Evolutionary conservation across 2,888 invertebrate genomes (phyloP), one percentile per base, ranked within the genome.

Genomic region (Caenorhabditis imperialis): DNA sequence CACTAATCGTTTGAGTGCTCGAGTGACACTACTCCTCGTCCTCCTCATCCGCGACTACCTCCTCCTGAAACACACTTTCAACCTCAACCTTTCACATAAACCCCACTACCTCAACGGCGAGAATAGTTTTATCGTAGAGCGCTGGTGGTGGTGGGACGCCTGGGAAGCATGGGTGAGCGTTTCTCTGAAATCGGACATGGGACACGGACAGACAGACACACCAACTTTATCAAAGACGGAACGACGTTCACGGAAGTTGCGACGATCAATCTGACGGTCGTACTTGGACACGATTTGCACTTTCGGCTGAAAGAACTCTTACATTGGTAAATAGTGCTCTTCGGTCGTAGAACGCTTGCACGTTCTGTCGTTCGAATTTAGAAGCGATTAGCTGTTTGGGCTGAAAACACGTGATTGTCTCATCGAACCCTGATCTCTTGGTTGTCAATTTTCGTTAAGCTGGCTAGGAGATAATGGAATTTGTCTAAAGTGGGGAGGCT

Each of bases 281-380:
- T 96, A 97, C 92, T 97, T 97, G 91, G 95, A 96, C 90, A 96
- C 95, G 89, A 96, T 95, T 92, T 95, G 94, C 90, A 96, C 95
- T 92, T 96, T 96, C 89, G 96, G 96, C 95, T 83, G 79, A 62
- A 81, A 81, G 60, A 37, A 40, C 33, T 57, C 75, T 78, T 62
- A 78, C 78, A 22, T 63, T 55, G 37, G 47, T 47, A 54, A 79
- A 79, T 38, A 77, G 54, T 51, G 51, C 47, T 33, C 69, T 60
- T 22, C 82, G 74, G 45, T 85, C 84, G 53, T 65, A 50, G 70
- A 81, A 85, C 35, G 81, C 65, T 50, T 96, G 93, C 90, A 95
- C 94, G 83, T 95, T 94, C 91, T 95, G 94, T 91, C 96, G 92
- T 91, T 97, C 96, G 91, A 95, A 96, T 92, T 96, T 96, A 91